These are phyloP conservation scores for Lycia hirtaria DNA, from an alignment of 2,888 invertebrate species.

Conservation along the genomic window DNA sequence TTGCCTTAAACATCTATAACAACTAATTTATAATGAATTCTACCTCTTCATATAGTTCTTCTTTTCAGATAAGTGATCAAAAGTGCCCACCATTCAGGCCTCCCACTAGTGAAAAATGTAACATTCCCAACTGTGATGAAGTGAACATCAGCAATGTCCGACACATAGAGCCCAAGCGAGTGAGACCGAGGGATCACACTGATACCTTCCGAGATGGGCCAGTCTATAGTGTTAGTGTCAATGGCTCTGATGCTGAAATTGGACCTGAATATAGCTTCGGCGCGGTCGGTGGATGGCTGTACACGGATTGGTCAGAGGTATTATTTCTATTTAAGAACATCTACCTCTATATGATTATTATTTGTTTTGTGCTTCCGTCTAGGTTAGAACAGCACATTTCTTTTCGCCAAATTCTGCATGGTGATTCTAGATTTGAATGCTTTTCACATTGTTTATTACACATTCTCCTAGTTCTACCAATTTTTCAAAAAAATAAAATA, in stretches of 20 bases:
- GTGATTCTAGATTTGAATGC: too few relatives aligned
- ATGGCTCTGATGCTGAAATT: constrained; percentile 64
- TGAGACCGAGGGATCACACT: constrained; percentile 58
- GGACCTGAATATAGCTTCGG: constrained; percentile 76
- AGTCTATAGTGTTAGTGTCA: constrained; percentile 70
- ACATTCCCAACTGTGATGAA: constrained; percentile 66
- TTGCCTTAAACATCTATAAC: too few relatives aligned
- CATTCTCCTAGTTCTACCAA: too few relatives aligned
- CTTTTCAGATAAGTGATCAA: constrained; percentile 70
- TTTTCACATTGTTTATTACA: too few relatives aligned
- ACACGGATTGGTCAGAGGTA: constrained; percentile 86
- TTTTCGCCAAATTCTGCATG: too few relatives aligned
- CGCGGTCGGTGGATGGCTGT: constrained; percentile 81
- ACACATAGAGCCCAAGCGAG: constrained; percentile 56
- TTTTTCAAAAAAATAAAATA: too few relatives aligned
- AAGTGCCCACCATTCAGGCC: constrained; percentile 72
- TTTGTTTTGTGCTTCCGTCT: too few relatives aligned
- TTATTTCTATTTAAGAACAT: constrained; percentile 34
- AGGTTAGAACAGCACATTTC: too few relatives aligned
- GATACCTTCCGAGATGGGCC: constrained; percentile 74
- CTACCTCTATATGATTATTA: too few relatives aligned
- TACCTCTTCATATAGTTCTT: too few relatives aligned
- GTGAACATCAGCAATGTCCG: constrained; percentile 49
- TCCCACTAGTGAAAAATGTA: constrained; percentile 61
- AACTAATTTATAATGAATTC: too few relatives aligned